Conservation (phyloP, 1,140 invertebrate genomes). For the Heliconius eleuchia region DNA sequence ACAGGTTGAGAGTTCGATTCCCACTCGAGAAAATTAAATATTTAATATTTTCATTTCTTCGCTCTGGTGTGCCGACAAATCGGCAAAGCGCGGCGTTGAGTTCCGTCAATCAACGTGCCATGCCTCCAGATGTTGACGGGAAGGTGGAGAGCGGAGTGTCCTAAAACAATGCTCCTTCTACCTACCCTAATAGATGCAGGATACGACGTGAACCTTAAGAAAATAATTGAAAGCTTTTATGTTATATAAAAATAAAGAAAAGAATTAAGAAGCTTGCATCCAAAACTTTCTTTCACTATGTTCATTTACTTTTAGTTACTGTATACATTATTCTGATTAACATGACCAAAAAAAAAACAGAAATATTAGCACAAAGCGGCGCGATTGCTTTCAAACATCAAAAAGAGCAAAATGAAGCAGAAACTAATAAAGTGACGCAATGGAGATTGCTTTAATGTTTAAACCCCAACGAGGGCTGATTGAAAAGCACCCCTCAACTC, state of each 20-base stretch:
- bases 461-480: constrained; percentile 75
- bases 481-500: constrained; percentile 67
- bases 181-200: background rate
- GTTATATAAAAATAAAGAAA: no score
- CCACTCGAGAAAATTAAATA: no score
- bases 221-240: background rate
- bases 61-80: no score
- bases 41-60: no score
- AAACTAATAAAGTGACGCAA: constrained; percentile 77
- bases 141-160: no score
- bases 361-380: constrained; percentile 56
- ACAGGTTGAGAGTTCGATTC: no score
- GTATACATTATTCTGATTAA: background rate
- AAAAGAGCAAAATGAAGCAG: constrained; percentile 73
- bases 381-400: constrained; percentile 72
- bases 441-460: constrained; percentile 77
- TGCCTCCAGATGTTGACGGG: no score
- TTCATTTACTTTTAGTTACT: background rate
- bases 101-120: no score
- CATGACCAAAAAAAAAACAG: constrained; percentile 38
- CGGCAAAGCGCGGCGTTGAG: no score
- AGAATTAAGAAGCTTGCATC: no score
- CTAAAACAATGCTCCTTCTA: background rate
- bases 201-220: background rate
- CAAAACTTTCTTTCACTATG: background rate